Base-by-base conservation (phyloP, 2,113 vertebrate species). In the Chloroceryle aenea region DNA sequence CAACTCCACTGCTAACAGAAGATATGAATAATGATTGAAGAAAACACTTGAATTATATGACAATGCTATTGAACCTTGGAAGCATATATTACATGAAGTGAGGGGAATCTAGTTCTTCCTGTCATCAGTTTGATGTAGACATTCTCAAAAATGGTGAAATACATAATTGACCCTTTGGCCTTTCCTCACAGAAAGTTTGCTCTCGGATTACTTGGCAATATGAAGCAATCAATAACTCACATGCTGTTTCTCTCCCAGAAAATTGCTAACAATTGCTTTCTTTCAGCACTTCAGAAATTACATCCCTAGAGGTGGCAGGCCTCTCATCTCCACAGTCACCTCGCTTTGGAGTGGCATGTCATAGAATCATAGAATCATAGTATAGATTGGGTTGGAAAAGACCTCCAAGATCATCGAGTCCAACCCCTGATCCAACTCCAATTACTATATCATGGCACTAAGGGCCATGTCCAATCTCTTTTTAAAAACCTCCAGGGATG, bases 1-100 rank as follows among this genome's bases (percentile, higher is more conserved):
- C 43, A 75, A 59, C 27, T 93, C 61, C 25, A 84, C 25, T 2
- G 14, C 63, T 86, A 95, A 72, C 61, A 94, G 90, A 93, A 89
- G 76, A 84, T 90, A 95, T 85, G 86, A 96, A 93, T 96, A 92
- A 89, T 78, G 92, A 95, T 53, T 75, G 92, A 96, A 85, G 88
- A 22, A 92, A 96, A 81, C n/a, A 75, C 62, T 89, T 95, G 69
- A 87, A 81, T 90, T 90, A 67, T 81, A 64, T 71, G 90, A 88
- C 82, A 94, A 56, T 45, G n/a, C 48, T 78, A 45, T 68, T 77
- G 85, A 95, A 93, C 73, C 90, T 78, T 48, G 48, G 61, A 82
- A 84, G 53, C 40, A 79, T 71, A 58, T 56, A 90, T 93, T 92
- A 86, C 27, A 26, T 36, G 14, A 67, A 87, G 18, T 15, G 52